A percentile compares a stretch with the other conserved stretches of the same genome.
These are phyloP conservation scores for Macropus fuliginosus DNA, from an alignment of 2,797 vertebrate genomes.

Conservation along the genomic window DNA sequence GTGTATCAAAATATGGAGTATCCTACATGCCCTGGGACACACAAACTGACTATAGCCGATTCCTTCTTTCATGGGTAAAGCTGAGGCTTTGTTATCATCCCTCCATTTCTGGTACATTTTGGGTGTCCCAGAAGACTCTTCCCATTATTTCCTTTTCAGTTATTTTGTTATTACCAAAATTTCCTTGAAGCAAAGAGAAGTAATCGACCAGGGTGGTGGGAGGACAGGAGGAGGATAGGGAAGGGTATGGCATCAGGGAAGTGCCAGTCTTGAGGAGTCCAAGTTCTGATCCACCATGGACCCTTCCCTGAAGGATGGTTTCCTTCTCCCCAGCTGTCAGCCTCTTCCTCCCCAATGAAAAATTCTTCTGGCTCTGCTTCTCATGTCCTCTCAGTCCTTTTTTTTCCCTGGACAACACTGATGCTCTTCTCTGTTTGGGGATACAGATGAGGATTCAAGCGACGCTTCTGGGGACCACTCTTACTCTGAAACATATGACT, in stretches of 20 bases:
- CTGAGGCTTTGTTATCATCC: background rate
- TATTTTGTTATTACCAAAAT: background rate
- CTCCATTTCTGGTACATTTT: background rate
- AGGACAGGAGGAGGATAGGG: background rate
- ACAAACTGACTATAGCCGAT: background rate
- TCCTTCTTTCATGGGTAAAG: background rate
- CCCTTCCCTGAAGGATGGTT: background rate
- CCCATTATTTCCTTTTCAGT: background rate
- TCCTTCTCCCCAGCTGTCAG: background rate
- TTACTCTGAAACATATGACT: conserved; percentile 77
- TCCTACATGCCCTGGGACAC: background rate
- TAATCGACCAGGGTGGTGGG: background rate
- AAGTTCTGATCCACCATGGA: background rate
- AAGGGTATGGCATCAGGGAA: background rate
- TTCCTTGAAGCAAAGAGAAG: background rate
- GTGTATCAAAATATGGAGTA: background rate
- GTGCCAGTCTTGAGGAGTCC: background rate
- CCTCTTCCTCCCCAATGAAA: background rate
- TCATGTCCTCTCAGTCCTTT: background rate
- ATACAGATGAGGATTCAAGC: conserved; percentile 80
- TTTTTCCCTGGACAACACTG: fast-evolving
- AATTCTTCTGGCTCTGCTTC: conserved; percentile 10
- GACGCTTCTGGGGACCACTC: conserved; percentile 78
- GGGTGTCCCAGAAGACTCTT: background rate
- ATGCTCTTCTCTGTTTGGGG: conserved; percentile 17